Percentiles rank a stretch among this genome's conserved stretches.
These are phyloP conservation scores for Leucoraja erinaceus DNA, from an alignment of 2,113 vertebrate species.

Conservation along the genomic window DNA sequence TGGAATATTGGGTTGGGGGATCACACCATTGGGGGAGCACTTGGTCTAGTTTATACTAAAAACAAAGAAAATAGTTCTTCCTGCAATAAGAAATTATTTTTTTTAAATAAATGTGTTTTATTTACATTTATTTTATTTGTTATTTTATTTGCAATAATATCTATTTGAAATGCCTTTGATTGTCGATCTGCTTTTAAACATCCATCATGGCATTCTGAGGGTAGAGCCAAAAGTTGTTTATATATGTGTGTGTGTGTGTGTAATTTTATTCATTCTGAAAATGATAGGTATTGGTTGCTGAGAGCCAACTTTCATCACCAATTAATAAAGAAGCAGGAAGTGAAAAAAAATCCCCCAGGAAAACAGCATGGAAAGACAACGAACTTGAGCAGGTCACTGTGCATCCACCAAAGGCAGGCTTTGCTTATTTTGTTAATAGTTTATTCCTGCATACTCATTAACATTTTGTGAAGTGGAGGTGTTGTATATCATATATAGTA, in stretches of 20 bases:
- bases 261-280: not conserved
- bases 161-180: no score
- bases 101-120: no score
- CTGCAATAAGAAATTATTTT: no score
- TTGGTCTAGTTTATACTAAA: not conserved
- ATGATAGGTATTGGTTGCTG: slow-evolving; percentile 68
- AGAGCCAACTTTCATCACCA: slow-evolving; percentile 66
- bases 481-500: not conserved
- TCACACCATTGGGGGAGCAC: no score
- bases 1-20: no score
- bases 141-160: no score
- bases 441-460: not conserved
- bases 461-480: not conserved
- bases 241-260: no score
- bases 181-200: no score
- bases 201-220: no score
- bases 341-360: slow-evolving; percentile 48
- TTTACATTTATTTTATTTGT: no score
- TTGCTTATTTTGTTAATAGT: not conserved
- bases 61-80: not conserved
- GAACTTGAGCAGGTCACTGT: not conserved
- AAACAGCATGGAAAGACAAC: no score
- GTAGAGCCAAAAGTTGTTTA: no score
- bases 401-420: not conserved
- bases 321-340: slow-evolving; percentile 45